phyloP scores from a whole-genome alignment of 2,888 invertebrate species.

The Diogma glabrata region DNA sequence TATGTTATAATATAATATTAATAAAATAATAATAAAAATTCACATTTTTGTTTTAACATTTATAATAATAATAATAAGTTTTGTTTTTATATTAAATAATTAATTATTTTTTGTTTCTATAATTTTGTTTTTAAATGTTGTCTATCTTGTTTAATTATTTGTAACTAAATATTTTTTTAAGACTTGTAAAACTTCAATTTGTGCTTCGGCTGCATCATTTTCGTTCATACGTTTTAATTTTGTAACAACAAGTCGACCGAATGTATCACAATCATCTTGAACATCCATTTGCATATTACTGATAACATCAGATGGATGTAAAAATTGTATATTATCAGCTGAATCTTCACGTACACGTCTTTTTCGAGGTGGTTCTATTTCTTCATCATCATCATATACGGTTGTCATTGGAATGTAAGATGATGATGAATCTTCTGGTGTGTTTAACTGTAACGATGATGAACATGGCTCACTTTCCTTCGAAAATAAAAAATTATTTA shows the following conservation, averaged over 20 bases:
- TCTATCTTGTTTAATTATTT: no score
- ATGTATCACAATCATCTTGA: constrained; percentile 9
- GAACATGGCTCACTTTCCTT: constrained; percentile 8
- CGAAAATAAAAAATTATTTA: background rate
- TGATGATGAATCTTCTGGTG: constrained; percentile 7
- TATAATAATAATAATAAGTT: no score
- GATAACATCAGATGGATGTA: constrained; percentile 10
- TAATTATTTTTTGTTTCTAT: no score
- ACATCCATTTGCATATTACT: constrained; percentile 7
- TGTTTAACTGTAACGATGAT: constrained; percentile 6
- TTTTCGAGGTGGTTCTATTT: background rate
- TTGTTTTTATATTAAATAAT: no score
- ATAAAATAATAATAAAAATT: no score
- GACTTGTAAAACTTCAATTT: constrained; percentile 8
- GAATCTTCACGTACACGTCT: constrained; percentile 7
- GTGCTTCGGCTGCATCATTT: constrained; percentile 8
- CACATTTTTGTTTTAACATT: no score
- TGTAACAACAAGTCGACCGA: constrained; percentile 5
- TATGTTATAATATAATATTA: no score
- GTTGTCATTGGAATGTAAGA: constrained; percentile 8
- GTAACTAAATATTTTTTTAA: constrained; percentile 9
- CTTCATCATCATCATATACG: constrained; percentile 4
- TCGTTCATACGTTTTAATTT: constrained; percentile 8
- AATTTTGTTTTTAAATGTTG: no score
- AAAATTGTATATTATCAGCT: constrained; percentile 9